Evolutionary conservation across 2,113 vertebrate species (phyloP), one percentile per base, ranked within the genome.

Genomic region (Amazona guildingii): DNA sequence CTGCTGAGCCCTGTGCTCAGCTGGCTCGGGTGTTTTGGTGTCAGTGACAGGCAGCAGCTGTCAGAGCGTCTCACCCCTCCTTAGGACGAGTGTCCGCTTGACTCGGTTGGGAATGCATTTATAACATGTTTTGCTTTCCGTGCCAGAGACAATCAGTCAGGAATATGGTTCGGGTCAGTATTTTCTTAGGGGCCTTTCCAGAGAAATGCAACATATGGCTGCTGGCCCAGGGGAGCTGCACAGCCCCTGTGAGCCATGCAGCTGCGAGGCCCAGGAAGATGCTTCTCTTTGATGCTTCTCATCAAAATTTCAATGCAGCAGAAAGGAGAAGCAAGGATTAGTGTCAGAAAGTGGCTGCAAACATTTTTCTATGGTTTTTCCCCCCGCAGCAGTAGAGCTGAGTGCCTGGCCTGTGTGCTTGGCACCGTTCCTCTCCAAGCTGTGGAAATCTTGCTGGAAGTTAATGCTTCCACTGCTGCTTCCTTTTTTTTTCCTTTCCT

Each of bases 31-130:
- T 37, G 10, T 63, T 72, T 3, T 1, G 3, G 57, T 93, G 87
- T 46, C 68, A 25, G 72, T 80, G 87, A 72, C 88, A 74, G 77
- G 86, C 75, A 69, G 76, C 91, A 95, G 94, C 87, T 96, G 93
- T 86, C 4, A 3, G 46, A 37, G 76, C 1, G 33, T 23, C 91
- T 81, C 78, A 76, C 86, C 41, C 67, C 51, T 91, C 51, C 46
- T 64, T 24, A 7, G 90, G 43, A 48, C 1, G 46, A 37, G 51
- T 10, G 82, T 61, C 70, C 2, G 4, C 85, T 81, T 25, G 4
- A 9, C 57, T 67, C 3, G 0, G 35, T 86, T 17, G 2, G 80
- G 84, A 94, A 55, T 37, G 64, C 63, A 2, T 83, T 92, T 86
- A 25, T n/a, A 37, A 67, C 72, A 1, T 46, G 70, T 9, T 88